Conservation (phyloP, 2,797 vertebrate species). For the Borostomias antarcticus region DNA sequence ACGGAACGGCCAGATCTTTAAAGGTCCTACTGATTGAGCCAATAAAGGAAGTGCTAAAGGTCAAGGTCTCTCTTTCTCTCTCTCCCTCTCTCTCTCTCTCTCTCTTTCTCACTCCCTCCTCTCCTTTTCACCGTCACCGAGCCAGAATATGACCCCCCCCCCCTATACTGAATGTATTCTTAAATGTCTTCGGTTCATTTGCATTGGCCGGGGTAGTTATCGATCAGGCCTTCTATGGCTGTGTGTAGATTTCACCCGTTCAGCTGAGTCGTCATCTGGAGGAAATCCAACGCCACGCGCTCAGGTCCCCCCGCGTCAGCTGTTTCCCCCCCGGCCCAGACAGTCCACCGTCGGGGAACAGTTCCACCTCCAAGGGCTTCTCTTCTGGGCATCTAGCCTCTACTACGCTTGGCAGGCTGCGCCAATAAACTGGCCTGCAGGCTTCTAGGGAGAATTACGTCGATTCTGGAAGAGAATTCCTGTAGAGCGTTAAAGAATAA, state of each 20-base stretch:
- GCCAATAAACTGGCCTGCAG: too few relatives aligned
- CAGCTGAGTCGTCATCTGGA: conserved; percentile 62
- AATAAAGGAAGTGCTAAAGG: too few relatives aligned
- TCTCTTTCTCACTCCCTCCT: neutral
- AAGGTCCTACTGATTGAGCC: too few relatives aligned
- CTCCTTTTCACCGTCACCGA: conserved; percentile 23
- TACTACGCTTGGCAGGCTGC: too few relatives aligned
- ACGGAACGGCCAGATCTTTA: too few relatives aligned
- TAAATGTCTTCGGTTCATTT: neutral
- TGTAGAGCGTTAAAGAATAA: too few relatives aligned
- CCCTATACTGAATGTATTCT: neutral
- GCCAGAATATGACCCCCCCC: conserved; percentile 26
- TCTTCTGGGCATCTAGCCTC: too few relatives aligned
- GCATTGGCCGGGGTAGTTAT: conserved; percentile 6
- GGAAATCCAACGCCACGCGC: conserved; percentile 59
- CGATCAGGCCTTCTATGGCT: conserved; percentile 41
- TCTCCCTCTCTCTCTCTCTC: neutral
- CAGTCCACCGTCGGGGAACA: conserved; percentile 7
- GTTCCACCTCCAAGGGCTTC: neutral
- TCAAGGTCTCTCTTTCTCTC: conserved; percentile 21
- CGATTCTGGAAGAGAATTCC: too few relatives aligned
- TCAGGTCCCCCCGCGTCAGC: conserved; percentile 54
- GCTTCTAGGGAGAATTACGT: too few relatives aligned
- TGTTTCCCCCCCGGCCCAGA: conserved; percentile 22
- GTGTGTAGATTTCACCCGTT: conserved; percentile 62